Percentiles rank a stretch among this genome's conserved stretches.
Conservation (phyloP, 2,888 invertebrate species). For the Enchytraeus crypticus region DNA sequence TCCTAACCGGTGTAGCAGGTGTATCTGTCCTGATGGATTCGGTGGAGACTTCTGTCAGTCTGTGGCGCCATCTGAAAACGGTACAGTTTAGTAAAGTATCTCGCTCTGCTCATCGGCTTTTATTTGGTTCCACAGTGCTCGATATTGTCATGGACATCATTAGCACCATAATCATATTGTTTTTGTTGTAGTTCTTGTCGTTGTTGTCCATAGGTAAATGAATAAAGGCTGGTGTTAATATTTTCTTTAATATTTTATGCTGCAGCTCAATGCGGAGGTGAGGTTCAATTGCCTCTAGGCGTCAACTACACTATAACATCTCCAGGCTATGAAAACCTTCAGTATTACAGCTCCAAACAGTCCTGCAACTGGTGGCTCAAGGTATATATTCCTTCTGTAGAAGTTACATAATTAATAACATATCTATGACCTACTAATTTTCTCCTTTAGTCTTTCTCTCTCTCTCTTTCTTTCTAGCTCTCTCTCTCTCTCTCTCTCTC, state of each 20-base stretch:
- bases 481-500: too few relatives aligned
- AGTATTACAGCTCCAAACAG: conserved; percentile 11
- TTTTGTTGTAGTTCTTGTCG: neutral
- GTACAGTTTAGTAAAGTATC: neutral
- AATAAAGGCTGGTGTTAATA: too few relatives aligned
- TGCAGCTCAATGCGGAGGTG: conserved; percentile 1
- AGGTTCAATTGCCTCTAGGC: neutral
- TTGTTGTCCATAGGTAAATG: too few relatives aligned
- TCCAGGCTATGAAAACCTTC: conserved; percentile 18
- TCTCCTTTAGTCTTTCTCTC: too few relatives aligned
- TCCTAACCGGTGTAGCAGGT: conserved; percentile 36
- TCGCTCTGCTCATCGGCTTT: too few relatives aligned
- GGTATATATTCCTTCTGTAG: conserved; percentile 4
- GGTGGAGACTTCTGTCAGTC: conserved; percentile 33
- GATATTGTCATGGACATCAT: too few relatives aligned
- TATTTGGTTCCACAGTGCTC: too few relatives aligned
- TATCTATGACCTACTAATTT: too few relatives aligned
- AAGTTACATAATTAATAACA: too few relatives aligned
- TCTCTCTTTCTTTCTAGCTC: too few relatives aligned
- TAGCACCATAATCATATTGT: too few relatives aligned
- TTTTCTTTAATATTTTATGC: neutral
- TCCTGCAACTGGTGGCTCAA: conserved; percentile 25
- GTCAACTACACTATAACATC: conserved; percentile 6
- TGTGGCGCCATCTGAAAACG: conserved; percentile 25
- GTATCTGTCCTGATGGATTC: conserved; percentile 41